phyloP scores from a whole-genome alignment of 2,888 invertebrate genomes.

The Stictocephala bisonia region DNA sequence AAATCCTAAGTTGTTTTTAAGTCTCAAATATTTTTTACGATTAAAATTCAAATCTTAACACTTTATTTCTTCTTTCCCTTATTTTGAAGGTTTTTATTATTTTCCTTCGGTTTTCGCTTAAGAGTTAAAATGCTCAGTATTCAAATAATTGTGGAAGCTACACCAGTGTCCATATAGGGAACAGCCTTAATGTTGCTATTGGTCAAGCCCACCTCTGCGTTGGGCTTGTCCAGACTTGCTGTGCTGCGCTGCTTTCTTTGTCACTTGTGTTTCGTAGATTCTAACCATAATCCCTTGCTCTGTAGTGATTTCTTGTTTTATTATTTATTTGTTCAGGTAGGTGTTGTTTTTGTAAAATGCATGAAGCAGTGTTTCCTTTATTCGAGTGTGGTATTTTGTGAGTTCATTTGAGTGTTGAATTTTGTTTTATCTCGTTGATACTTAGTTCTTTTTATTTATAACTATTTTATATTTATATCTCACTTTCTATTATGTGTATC shows the following conservation, averaged over 20 bases:
- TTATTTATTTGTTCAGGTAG: slow-evolving; percentile 44
- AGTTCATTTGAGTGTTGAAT: slow-evolving; percentile 22
- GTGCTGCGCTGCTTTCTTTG: slow-evolving; percentile 51
- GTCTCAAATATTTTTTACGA: not conserved
- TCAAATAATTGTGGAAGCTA: no score
- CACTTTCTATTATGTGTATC: slow-evolving; percentile 37
- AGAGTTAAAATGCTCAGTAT: no score
- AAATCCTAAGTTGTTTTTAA: not conserved
- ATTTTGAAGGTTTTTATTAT: slow-evolving; percentile 11
- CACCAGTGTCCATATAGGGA: not conserved
- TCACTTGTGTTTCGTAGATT: slow-evolving; percentile 43
- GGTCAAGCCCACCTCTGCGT: slow-evolving; percentile 39
- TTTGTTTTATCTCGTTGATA: not conserved
- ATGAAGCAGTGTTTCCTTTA: slow-evolving; percentile 43
- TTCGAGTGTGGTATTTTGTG: slow-evolving; percentile 42
- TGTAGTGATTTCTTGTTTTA: slow-evolving; percentile 45
- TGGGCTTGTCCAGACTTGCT: slow-evolving; percentile 47
- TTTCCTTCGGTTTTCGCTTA: no score
- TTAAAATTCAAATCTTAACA: slow-evolving; percentile 2
- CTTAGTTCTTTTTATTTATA: slow-evolving; percentile 6
- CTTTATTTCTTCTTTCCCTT: slow-evolving; percentile 13
- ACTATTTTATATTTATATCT: slow-evolving; percentile 4
- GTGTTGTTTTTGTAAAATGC: slow-evolving; percentile 46
- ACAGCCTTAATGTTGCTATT: slow-evolving; percentile 45
- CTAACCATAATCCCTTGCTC: slow-evolving; percentile 51